Base-by-base conservation (phyloP, 2,888 invertebrate species). In the Thereva nobilitata region DNA sequence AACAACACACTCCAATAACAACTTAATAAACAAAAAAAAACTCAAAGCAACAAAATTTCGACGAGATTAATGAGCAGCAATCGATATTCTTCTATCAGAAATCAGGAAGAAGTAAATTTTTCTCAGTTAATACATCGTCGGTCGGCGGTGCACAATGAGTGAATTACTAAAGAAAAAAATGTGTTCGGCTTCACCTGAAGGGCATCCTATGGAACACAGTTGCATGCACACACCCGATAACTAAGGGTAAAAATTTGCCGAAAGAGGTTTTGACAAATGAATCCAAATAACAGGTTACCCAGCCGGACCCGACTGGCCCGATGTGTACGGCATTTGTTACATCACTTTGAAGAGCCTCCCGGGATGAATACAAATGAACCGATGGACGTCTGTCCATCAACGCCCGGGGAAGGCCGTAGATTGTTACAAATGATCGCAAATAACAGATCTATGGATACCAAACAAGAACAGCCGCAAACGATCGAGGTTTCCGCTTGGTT, bases 341-440 rank as follows among this genome's bases (percentile, higher is more conserved):
- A 72, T 71, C 67, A 68, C 67, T 68, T 54, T 66, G 66, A 68
- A 68, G 69, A 67, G 68, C 52, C 63, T 69, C 61, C 23, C 67
- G 70, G 69, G 70, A 72, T 72, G 72, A 71, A 72, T 72, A 73
- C 70, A 73, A 73, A 73, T 73, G 72, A 73, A 69, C 64, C 70
- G 70, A 69, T 68, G 68, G 71, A 70, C 72, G 72, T 70, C 71
- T 72, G 71, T 72, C 72, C 71, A 72, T 72, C 72, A 72, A 57
- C 70, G 69, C 40, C 23, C 44, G 34, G n/a, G 56, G 23, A 44
- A 56, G 23, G 23, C 56, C 34, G 42, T 77, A 79, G 76, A 77
- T 78, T 76, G 75, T 79, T 79, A 81, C 78, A 81, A 80, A 80
- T 80, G 80, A 80, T 81, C 76, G 76, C 77, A 80, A 80, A 79